Conservation (phyloP, 2,113 vertebrate genomes). For the Grallaria varia region DNA sequence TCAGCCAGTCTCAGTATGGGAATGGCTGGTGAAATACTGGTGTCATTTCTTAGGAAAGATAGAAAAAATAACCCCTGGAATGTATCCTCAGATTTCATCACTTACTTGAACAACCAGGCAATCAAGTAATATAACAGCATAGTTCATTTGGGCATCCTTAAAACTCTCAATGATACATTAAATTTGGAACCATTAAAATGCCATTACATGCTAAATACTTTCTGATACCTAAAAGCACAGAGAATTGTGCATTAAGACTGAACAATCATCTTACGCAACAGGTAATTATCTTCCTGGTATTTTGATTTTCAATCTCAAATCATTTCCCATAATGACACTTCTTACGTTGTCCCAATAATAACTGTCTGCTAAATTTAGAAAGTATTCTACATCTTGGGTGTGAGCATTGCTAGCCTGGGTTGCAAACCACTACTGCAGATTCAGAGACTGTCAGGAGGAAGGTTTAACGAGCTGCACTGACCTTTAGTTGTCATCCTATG, state of each 20-base stretch:
- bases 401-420: background rate
- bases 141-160: background rate
- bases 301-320: conserved; percentile 37
- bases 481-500: background rate
- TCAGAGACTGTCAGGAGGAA: background rate
- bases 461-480: background rate
- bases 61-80: background rate
- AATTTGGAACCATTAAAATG: background rate
- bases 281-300: background rate
- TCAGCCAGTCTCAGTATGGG: background rate
- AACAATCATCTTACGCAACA: background rate
- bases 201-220: conserved; percentile 21
- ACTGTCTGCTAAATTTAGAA: background rate
- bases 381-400: background rate
- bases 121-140: background rate
- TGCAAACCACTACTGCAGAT: background rate
- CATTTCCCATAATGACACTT: background rate
- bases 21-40: background rate
- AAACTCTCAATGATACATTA: background rate
- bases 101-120: background rate
- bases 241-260: background rate
- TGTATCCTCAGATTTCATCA: background rate
- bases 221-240: background rate
- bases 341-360: background rate
- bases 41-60: background rate